Evolutionary conservation across 2,113 vertebrate genomes (phyloP), one percentile per base, ranked within the genome.

Genomic region (Falcunculus frontatus): DNA sequence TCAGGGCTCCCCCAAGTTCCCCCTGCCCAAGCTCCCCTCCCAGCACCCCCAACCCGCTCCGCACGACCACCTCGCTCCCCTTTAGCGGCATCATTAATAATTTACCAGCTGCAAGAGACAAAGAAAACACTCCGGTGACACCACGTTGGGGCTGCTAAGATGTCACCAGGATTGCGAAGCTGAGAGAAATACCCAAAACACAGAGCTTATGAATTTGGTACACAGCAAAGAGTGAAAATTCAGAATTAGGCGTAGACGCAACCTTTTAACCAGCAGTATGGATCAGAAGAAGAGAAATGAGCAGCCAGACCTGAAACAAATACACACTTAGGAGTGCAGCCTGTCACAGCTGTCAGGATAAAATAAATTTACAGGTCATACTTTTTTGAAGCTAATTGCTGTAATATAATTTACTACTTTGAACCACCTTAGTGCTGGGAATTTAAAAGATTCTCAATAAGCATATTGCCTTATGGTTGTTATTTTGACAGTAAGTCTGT

Each of bases 401-500:
- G 37, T 73, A 90, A 91, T 90, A 44, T 47, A 93, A 95, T 94
- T 94, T 93, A 82, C 41, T 79, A 46, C 84, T 95, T 59, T 39
- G 73, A 96, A 93, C 30, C 5, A 4, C 59, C 67, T 80, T 22
- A 49, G 56, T 63, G 64, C 55, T 42, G 41, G 7, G 79, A 94
- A 91, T 93, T 46, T 90, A 84, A 85, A 95, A 89, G 76, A 90
- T 90, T 82, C 75, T 88, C 93, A 93, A 86, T 75, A 67, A 93
- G 87, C 85, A 90, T 74, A 85, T 79, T 95, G 94, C 90, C 94
- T 97, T 95, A 91, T 96, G 91, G 94, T 85, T 97, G 94, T 95
- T 97, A 94, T 92, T 98, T 96, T 97, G 97, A 98, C 96, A 97
- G 89, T 90, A 94, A 90, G 82, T 93, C 97, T 97, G 95, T 96